phyloP scores from a whole-genome alignment of 2,888 invertebrate genomes.

The Mythimna loreyi region DNA sequence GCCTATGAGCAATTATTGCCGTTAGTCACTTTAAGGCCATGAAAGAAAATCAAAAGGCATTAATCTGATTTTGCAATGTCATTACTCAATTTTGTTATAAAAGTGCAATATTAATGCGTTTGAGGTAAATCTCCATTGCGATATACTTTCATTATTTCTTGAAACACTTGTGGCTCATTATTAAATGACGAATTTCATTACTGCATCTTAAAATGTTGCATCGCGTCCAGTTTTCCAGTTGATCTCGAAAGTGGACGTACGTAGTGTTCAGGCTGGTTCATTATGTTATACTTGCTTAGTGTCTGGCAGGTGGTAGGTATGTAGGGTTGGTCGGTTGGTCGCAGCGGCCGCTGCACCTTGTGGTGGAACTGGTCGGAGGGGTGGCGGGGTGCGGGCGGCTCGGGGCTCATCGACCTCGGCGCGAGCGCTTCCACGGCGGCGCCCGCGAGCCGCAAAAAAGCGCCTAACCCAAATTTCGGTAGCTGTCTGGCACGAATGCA shows the following conservation, averaged over 20 bases:
- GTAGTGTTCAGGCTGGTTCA: slow-evolving; percentile 69
- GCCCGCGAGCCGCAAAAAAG: slow-evolving; percentile 84
- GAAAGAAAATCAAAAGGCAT: not conserved
- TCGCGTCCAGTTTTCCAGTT: slow-evolving; percentile 54
- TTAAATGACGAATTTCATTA: slow-evolving; percentile 18
- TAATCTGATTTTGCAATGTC: not conserved
- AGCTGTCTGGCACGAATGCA: slow-evolving; percentile 79
- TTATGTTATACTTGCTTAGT: slow-evolving; percentile 82
- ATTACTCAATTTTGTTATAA: not conserved
- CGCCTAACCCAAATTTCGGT: slow-evolving; percentile 89
- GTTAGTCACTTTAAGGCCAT: too few species aligned
- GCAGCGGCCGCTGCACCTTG: slow-evolving; percentile 87
- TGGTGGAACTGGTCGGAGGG: slow-evolving; percentile 86
- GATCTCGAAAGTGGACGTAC: slow-evolving; percentile 68
- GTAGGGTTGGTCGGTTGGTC: slow-evolving; percentile 84
- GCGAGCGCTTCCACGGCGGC: slow-evolving; percentile 77
- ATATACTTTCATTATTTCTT: not conserved
- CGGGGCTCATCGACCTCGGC: slow-evolving; percentile 86
- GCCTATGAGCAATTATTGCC: not conserved
- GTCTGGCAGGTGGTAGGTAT: slow-evolving; percentile 90
- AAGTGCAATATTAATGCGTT: not conserved
- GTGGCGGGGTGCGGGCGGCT: slow-evolving; percentile 67
- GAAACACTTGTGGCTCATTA: not conserved
- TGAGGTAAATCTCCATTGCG: not conserved
- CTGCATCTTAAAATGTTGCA: slow-evolving; percentile 17